Evolutionary conservation across 1,140 invertebrate genomes (phyloP), one percentile per base, ranked within the genome.

Genomic region (Saccostrea glomerata): DNA sequence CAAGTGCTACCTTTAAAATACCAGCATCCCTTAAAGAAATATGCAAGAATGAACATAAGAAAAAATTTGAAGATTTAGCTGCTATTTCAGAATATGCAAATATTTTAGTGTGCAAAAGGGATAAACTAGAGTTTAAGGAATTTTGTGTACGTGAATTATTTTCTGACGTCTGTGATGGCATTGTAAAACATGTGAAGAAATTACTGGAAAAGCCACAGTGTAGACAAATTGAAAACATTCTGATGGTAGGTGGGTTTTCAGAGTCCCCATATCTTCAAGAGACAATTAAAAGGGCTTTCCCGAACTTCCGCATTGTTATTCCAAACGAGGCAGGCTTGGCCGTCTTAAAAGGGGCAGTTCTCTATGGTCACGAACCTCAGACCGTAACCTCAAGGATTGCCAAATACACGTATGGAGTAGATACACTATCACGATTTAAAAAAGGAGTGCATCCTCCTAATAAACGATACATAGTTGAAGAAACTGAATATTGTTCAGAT

Each of bases 161-260:
- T 56, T n/a, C 9, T 20, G 12, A 54, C 7, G 30, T 56, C 5
- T 54, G 40, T 47, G 15, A 47, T 54, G n/a, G 13, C 5, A 83
- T 83, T 54, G 82, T 83, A 54, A 20, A 15, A 36, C 82, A 83
- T 54, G n/a, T 83, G 82, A 11, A 83, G 12, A 36, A 83, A 17
- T 83, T 83, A 23, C 23, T 83, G 17, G 17, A 54, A 83, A 11
- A 83, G 47, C 36, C 40, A 54, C 20, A 54, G 17, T 17, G 12
- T 30, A 15, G 40, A 40, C 23, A 83, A 12, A 54, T 87, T 12
- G 54, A 89, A 25, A 87, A 40, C 4, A 89, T 91, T 63, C 30
- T 91, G 12, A 86, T 91, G 87, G 91, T 91, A 17, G 91, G 91
- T 13, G 90, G 91, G 12, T 91, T 90, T 63, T 87, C 90, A 6